A percentile compares a stretch with the other conserved stretches of the same genome.
These are phyloP conservation scores for Globodera rostochiensis DNA, from an alignment of 1,140 invertebrate genomes.

Conservation along the genomic window DNA sequence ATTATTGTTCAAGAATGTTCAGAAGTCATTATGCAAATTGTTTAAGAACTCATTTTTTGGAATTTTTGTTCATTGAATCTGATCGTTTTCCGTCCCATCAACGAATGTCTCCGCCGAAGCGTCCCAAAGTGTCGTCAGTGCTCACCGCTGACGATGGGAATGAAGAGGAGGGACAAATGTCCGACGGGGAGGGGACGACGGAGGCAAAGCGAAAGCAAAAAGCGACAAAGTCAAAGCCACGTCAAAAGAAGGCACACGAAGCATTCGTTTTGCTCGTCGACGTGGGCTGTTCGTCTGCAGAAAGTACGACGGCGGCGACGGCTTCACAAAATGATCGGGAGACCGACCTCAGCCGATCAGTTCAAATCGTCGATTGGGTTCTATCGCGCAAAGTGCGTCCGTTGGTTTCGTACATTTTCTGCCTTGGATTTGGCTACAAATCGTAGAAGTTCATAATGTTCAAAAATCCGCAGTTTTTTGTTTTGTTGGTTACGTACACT, in stretches of 20 bases:
- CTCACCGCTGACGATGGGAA: neutral
- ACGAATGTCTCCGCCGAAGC: neutral
- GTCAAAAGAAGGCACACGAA: neutral
- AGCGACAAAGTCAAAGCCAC: neutral
- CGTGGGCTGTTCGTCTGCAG: neutral
- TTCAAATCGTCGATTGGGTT: constrained; percentile 37
- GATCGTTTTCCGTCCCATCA: constrained; percentile 1
- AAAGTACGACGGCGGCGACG: neutral
- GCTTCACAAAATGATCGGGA: neutral
- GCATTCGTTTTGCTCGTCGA: constrained; percentile 24
- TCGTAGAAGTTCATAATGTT: neutral
- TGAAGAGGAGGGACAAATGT: neutral
- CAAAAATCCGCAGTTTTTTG: neutral
- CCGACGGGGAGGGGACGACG: neutral
- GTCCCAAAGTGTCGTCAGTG: neutral
- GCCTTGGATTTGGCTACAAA: constrained; percentile 5
- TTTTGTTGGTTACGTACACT: neutral
- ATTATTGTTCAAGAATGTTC: no score
- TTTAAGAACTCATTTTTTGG: no score
- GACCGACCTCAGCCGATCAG: constrained; percentile 20
- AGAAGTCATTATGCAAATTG: no score
- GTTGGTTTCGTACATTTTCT: neutral
- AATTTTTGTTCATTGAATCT: neutral
- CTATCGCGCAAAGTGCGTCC: constrained; percentile 29
- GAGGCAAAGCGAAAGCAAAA: neutral